phyloP scores from a whole-genome alignment of 2,113 vertebrate genomes.

The Pterocles gutturalis region DNA sequence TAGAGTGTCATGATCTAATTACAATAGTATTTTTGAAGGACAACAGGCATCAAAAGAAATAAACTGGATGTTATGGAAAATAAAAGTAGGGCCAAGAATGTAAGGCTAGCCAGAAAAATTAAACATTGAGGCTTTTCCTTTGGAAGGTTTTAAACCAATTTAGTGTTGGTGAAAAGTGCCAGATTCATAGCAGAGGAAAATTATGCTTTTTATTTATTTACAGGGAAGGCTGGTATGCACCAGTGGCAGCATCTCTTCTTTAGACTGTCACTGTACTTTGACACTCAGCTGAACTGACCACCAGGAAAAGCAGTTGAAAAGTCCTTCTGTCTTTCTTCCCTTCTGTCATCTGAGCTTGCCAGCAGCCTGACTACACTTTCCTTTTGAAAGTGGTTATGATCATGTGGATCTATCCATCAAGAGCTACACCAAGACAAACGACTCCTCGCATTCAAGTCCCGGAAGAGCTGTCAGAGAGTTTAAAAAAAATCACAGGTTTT shows the following conservation, averaged over 20 bases:
- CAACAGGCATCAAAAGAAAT: slow-evolving; percentile 44
- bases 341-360: slow-evolving; percentile 21
- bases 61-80: slow-evolving; percentile 48
- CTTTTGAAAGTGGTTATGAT: slow-evolving; percentile 23
- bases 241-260: background rate
- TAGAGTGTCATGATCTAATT: slow-evolving; percentile 47
- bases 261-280: background rate
- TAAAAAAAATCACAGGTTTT: background rate
- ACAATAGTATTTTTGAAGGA: slow-evolving; percentile 47
- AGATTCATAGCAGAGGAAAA: slow-evolving; percentile 48
- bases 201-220: slow-evolving; percentile 57
- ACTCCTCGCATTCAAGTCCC: background rate
- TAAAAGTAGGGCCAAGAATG: slow-evolving; percentile 50
- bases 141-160: slow-evolving; percentile 59
- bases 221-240: background rate
- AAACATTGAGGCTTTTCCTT: slow-evolving; percentile 59
- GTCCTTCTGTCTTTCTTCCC: slow-evolving; percentile 39
- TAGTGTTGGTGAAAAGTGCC: slow-evolving; percentile 7
- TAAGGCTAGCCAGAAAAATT: slow-evolving; percentile 41
- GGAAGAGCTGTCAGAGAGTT: background rate
- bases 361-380: background rate
- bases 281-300: slow-evolving; percentile 43
- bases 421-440: background rate
- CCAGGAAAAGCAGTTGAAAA: slow-evolving; percentile 34
- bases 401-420: background rate